These are phyloP conservation scores for Xenopus tropicalis DNA, from an alignment of 2,113 vertebrate species.

Conservation along the genomic window UCB_Xtro_10.0 CM004451.2:31531501-31532000, in stretches of 20 bases:
- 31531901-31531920: slow-evolving; percentile 48
- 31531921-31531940: slow-evolving; percentile 6
- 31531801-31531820: slow-evolving; percentile 15
- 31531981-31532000: slow-evolving; percentile 41
- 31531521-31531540: no score
- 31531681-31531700: no score
- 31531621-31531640: no score
- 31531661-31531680: no score
- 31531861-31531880: slow-evolving; percentile 53
- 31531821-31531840: slow-evolving; percentile 2
- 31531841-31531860: slow-evolving; percentile 41
- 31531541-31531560: no score
- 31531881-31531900: slow-evolving; percentile 40
- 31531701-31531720: not conserved
- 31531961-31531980: slow-evolving; percentile 13
- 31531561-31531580: no score
- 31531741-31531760: not conserved
- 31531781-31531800: slow-evolving; percentile 1
- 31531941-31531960: slow-evolving; percentile 42
- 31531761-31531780: not conserved
- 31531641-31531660: no score
- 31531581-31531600: no score
- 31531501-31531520: no score
- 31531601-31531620: no score
- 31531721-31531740: not conserved